phyloP scores from a whole-genome alignment of 2,888 invertebrate species.

The Catocala nupta region DNA sequence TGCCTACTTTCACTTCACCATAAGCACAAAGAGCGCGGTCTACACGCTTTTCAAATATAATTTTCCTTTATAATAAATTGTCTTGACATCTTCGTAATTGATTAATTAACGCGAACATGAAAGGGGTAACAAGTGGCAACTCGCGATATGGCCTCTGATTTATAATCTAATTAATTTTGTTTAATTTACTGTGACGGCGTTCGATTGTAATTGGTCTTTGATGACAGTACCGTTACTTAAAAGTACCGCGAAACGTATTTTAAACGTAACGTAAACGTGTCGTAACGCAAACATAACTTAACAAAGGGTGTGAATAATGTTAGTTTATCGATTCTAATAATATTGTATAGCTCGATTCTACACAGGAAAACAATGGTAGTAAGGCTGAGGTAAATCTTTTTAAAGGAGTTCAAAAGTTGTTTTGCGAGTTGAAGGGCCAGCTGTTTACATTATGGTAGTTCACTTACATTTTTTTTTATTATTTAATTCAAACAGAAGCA shows the following conservation, averaged over 20 bases:
- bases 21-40: background rate
- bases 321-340: too few species aligned
- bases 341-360: too few species aligned
- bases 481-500: too few species aligned
- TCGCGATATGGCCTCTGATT: conserved; percentile 47
- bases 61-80: conserved; percentile 63
- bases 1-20: background rate
- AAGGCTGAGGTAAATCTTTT: too few species aligned
- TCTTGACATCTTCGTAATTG: conserved; percentile 56
- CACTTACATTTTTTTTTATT: too few species aligned
- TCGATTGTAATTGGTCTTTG: conserved; percentile 39
- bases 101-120: conserved; percentile 52
- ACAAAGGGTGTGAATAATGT: too few species aligned
- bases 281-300: too few species aligned
- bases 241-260: background rate
- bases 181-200: conserved; percentile 46
- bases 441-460: too few species aligned
- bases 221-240: conserved; percentile 3
- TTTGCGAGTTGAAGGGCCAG: too few species aligned
- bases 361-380: too few species aligned
- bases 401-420: too few species aligned
- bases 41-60: conserved; percentile 47
- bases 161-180: conserved; percentile 57
- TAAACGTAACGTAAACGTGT: too few species aligned
- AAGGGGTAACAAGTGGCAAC: conserved; percentile 55